Conservation (phyloP, 2,888 invertebrate species). For the Phymatocera aterrima region DNA sequence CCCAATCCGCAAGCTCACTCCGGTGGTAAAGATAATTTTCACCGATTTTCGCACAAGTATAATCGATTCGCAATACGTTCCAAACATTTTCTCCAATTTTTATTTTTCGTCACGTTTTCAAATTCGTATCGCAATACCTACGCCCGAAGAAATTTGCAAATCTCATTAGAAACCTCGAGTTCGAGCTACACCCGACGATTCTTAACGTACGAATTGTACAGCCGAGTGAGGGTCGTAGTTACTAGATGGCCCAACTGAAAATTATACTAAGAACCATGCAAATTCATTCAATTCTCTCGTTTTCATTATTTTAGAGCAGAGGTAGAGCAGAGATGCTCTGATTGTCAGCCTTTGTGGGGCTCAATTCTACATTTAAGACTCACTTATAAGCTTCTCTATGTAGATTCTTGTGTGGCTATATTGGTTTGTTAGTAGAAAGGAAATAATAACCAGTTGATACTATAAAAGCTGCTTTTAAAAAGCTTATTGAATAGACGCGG, state of each 20-base stretch:
- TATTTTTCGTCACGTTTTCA: neutral
- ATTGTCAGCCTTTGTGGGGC: neutral
- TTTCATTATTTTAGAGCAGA: neutral
- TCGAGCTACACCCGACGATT: neutral
- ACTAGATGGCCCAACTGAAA: neutral
- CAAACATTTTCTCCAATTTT: neutral
- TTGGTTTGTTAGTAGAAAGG: neutral
- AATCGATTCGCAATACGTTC: neutral
- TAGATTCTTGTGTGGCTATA: neutral
- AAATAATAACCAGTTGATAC: neutral
- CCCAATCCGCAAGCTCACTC: constrained; percentile 27
- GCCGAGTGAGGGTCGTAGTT: neutral
- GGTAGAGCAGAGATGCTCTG: too few relatives aligned
- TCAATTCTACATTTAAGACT: neutral
- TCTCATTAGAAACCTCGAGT: neutral
- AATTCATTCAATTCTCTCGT: neutral
- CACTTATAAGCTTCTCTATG: neutral
- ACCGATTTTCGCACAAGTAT: neutral
- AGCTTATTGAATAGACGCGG: neutral
- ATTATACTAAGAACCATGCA: constrained; percentile 4
- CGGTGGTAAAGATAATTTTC: neutral
- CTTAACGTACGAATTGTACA: neutral
- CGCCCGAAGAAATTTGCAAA: neutral
- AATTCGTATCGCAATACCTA: neutral
- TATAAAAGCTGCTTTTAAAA: neutral